phyloP scores from a whole-genome alignment of 2,888 invertebrate genomes.

The Lomographa bimaculata region DNA sequence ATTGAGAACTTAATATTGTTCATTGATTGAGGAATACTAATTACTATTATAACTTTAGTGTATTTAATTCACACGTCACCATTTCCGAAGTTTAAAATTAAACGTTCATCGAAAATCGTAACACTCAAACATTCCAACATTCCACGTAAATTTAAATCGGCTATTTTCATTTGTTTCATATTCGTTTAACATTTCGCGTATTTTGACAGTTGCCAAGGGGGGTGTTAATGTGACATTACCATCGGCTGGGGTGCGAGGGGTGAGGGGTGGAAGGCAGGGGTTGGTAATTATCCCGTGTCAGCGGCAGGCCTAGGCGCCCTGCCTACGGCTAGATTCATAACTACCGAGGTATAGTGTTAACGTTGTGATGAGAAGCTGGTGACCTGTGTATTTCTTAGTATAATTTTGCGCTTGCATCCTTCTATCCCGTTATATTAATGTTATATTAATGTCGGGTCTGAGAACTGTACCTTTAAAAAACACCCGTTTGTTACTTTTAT shows the following conservation, averaged over 20 bases:
- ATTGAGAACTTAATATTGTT: too few species aligned
- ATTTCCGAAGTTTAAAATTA: constrained; percentile 8
- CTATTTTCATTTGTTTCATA: constrained; percentile 40
- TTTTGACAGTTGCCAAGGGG: constrained; percentile 76
- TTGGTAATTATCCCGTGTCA: constrained; percentile 82
- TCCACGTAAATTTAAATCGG: constrained; percentile 16
- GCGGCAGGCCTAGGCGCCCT: constrained; percentile 73
- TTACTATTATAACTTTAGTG: too few species aligned
- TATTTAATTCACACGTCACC: too few species aligned
- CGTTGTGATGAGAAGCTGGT: constrained; percentile 15
- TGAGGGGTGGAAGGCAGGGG: constrained; percentile 41
- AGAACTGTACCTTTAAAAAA: too few species aligned
- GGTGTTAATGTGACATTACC: constrained; percentile 82
- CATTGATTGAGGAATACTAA: too few species aligned
- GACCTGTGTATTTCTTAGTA: neutral
- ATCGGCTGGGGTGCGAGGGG: constrained; percentile 33
- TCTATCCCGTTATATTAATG: too few species aligned
- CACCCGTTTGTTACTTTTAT: too few species aligned
- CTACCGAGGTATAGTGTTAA: constrained; percentile 35
- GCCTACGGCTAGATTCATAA: constrained; percentile 58
- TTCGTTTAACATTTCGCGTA: constrained; percentile 66
- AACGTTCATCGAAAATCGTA: too few species aligned
- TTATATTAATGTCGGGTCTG: too few species aligned
- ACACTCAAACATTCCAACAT: constrained; percentile 6
- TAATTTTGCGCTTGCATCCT: constrained; percentile 5